phyloP scores from a whole-genome alignment of 2,888 invertebrate species.

The Platypus cylindrus region DNA sequence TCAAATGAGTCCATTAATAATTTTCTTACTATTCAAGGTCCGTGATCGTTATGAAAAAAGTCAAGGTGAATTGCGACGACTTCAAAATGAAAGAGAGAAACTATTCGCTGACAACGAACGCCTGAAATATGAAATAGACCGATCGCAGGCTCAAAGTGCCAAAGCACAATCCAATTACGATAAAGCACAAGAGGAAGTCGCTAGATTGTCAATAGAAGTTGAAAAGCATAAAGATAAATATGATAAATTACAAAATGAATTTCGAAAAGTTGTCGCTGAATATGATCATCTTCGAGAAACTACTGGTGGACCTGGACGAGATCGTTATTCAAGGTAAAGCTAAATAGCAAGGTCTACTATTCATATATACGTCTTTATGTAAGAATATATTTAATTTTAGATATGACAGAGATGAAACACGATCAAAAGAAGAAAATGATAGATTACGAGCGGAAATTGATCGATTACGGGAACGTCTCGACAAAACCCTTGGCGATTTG shows the following conservation, averaged over 20 bases:
- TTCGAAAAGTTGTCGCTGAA: conserved; percentile 69
- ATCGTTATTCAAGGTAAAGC: conserved; percentile 44
- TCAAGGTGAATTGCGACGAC: conserved; percentile 68
- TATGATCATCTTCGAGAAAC: conserved; percentile 69
- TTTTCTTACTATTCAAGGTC: conserved; percentile 25
- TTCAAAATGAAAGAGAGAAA: conserved; percentile 79
- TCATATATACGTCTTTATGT: too few species aligned
- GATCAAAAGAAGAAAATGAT: conserved; percentile 63
- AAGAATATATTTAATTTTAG: too few species aligned
- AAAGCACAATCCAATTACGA: conserved; percentile 78
- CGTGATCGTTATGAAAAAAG: conserved; percentile 81
- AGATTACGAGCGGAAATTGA: conserved; percentile 70
- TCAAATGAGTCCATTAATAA: neutral
- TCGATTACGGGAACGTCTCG: conserved; percentile 63
- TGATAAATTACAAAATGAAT: conserved; percentile 70
- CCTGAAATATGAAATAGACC: conserved; percentile 72
- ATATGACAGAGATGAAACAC: conserved; percentile 50
- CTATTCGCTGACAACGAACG: conserved; percentile 72
- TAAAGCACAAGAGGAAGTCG: conserved; percentile 81
- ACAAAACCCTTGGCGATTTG: conserved; percentile 68
- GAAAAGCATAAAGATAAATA: conserved; percentile 88
- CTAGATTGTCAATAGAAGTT: conserved; percentile 65
- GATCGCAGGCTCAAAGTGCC: conserved; percentile 73
- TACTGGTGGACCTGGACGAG: conserved; percentile 54
- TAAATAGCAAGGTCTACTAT: too few species aligned